A percentile compares a stretch with the other conserved stretches of the same genome.
Conservation (phyloP, 1,140 invertebrate species). For the Drosophila nigrodunni region DNA sequence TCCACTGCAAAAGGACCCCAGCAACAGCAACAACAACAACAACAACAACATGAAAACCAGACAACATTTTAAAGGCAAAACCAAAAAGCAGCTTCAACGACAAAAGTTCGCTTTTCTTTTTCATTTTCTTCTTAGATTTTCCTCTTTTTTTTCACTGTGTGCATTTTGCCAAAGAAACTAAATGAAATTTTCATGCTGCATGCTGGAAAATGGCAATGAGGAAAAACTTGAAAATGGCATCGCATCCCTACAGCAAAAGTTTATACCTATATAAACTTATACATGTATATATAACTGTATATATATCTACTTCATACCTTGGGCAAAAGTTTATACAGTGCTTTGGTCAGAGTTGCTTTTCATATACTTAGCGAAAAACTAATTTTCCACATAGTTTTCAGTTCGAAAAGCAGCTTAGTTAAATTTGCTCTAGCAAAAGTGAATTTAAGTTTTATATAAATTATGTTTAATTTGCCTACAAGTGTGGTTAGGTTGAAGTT, state of each 20-base stretch:
- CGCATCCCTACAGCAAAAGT: conserved; percentile 18
- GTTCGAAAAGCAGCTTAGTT: background rate
- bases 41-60: conserved; percentile 56
- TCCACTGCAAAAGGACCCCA: conserved; percentile 36
- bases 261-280: background rate
- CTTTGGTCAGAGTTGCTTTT: background rate
- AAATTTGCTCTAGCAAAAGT: background rate
- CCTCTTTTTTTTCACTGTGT: background rate
- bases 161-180: conserved; percentile 48
- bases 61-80: conserved; percentile 76
- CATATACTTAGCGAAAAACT: background rate
- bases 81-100: conserved; percentile 40
- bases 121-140: background rate
- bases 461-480: background rate
- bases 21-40: conserved; percentile 26
- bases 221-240: conserved; percentile 33
- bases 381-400: conserved; percentile 1
- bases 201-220: conserved; percentile 5
- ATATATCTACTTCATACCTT: background rate
- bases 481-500: too few species aligned
- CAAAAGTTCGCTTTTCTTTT: conserved; percentile 37
- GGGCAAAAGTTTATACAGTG: conserved; percentile 22
- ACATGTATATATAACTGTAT: conserved; percentile 11
- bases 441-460: conserved; percentile 9
- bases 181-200: conserved; percentile 59